phyloP scores from a whole-genome alignment of 2,888 invertebrate species.

The Cerastis rubricosa region DNA sequence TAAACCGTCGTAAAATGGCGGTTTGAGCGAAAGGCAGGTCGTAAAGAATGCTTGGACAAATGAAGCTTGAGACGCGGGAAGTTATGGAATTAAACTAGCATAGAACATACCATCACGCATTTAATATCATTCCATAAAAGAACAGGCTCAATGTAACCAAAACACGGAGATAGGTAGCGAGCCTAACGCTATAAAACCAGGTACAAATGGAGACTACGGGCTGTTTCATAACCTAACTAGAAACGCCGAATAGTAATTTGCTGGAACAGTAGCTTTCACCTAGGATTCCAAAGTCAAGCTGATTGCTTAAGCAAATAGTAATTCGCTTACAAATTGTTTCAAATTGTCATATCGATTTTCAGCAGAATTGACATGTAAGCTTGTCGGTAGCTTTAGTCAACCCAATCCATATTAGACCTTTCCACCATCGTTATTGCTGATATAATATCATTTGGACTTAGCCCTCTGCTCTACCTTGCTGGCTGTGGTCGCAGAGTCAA shows the following conservation, averaged over 20 bases:
- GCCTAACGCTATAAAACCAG: no score
- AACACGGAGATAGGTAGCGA: not conserved
- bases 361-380: not conserved
- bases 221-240: not conserved
- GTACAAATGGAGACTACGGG: not conserved
- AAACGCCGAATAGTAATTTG: not conserved
- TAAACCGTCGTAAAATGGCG: constrained; percentile 28
- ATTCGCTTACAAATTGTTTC: not conserved
- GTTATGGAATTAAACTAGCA: not conserved
- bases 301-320: not conserved
- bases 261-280: not conserved
- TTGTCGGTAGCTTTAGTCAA: not conserved
- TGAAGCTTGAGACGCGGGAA: constrained; percentile 18
- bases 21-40: constrained; percentile 26
- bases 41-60: constrained; percentile 25
- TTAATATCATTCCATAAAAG: not conserved
- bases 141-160: not conserved
- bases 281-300: not conserved
- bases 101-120: no score
- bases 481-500: not conserved
- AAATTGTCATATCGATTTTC: not conserved
- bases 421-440: not conserved
- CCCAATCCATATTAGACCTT: not conserved
- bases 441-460: not conserved
- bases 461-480: not conserved